Conservation (phyloP, 2,888 invertebrate genomes). For the Rhyacophila evoluta region DNA sequence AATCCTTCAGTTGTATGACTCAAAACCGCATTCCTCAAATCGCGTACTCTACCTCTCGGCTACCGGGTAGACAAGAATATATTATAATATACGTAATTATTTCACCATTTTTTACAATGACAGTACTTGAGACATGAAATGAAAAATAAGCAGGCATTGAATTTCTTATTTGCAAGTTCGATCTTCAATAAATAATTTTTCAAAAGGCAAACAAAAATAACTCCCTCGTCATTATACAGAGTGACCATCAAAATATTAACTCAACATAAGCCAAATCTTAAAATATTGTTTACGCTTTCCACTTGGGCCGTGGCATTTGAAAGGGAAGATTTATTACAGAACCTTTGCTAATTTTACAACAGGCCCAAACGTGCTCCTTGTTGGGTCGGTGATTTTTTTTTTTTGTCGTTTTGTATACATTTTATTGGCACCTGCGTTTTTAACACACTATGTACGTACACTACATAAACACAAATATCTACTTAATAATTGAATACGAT, state of each 20-base stretch:
- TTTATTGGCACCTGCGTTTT: slow-evolving; percentile 50
- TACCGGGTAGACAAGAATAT: too few species aligned
- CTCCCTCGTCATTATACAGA: background rate
- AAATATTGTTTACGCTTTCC: slow-evolving; percentile 30
- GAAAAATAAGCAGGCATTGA: too few species aligned
- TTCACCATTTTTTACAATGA: too few species aligned
- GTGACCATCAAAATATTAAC: background rate
- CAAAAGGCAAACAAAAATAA: background rate
- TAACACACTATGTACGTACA: background rate
- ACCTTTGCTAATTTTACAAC: slow-evolving; percentile 40
- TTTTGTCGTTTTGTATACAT: background rate
- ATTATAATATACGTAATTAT: too few species aligned
- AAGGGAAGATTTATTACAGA: slow-evolving; percentile 37
- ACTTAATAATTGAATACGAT: too few species aligned
- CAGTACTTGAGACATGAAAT: too few species aligned
- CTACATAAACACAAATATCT: too few species aligned
- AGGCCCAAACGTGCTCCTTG: slow-evolving; percentile 43
- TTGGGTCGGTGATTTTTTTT: slow-evolving; percentile 27
- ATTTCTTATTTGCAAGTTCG: too few species aligned
- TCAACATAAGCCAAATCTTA: slow-evolving; percentile 28
- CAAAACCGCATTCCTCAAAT: too few species aligned
- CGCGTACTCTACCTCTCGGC: too few species aligned
- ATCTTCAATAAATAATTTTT: too few species aligned
- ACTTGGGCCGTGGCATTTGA: slow-evolving; percentile 29
- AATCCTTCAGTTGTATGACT: too few species aligned